A percentile compares a stretch with the other conserved stretches of the same genome.
These are phyloP conservation scores for Psammodynastes pulverulentus DNA, from an alignment of 2,113 vertebrate species.

Conservation along the genomic window DNA sequence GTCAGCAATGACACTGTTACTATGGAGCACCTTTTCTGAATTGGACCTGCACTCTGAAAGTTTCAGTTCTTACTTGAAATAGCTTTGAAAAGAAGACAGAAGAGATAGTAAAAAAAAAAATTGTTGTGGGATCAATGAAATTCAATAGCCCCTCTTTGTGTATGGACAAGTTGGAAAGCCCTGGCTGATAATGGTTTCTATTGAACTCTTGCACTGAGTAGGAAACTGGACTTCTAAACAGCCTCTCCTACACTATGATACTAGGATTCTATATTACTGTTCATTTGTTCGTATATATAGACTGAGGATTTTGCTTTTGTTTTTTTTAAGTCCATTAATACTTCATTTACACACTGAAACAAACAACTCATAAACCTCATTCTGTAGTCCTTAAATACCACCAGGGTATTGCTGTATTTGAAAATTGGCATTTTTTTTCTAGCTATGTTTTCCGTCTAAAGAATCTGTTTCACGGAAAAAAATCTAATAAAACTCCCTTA, in stretches of 20 bases:
- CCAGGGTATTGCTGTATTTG: conserved; percentile 41
- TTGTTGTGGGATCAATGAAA: not conserved
- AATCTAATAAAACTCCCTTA: conserved; percentile 24
- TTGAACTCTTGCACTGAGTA: not conserved
- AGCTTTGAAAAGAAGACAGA: not conserved
- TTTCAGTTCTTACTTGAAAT: not conserved
- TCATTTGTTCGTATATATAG: not conserved
- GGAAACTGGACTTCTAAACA: not conserved
- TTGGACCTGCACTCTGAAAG: not conserved
- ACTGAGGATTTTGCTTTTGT: conserved; percentile 19
- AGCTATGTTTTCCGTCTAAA: conserved; percentile 46
- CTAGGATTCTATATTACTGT: not conserved
- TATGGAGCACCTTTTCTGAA: not conserved
- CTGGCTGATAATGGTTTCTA: not conserved
- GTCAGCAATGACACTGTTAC: not conserved
- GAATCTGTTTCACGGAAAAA: conserved; percentile 14
- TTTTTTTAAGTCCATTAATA: conserved; percentile 17
- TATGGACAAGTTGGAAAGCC: not conserved
- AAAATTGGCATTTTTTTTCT: conserved; percentile 22
- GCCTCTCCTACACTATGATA: not conserved
- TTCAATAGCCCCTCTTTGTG: not conserved
- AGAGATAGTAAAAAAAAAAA: not conserved
- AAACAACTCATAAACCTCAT: conserved; percentile 23
- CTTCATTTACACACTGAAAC: conserved; percentile 24
- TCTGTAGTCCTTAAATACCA: conserved; percentile 32